These are phyloP conservation scores for Drosophila biarmipes DNA, from an alignment of 1,140 invertebrate species.

Conservation along the genomic window DNA sequence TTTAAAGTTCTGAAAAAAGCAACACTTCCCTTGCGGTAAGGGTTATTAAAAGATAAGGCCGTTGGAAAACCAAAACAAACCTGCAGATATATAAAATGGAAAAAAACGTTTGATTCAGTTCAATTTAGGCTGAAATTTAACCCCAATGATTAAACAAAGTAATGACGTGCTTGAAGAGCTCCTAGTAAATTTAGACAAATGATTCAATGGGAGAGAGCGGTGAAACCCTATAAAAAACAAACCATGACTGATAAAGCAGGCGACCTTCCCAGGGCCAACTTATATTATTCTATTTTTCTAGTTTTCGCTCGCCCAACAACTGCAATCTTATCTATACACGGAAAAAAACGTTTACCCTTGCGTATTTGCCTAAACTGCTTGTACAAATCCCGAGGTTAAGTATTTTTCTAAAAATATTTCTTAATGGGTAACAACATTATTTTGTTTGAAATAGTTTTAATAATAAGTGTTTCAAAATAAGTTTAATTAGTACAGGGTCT, in stretches of 20 bases:
- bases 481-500: too few relatives aligned
- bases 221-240: conserved; percentile 20
- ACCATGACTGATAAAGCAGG: conserved; percentile 62
- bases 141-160: not conserved
- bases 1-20: conserved; percentile 6
- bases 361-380: too few relatives aligned
- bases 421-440: too few relatives aligned
- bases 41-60: conserved; percentile 24
- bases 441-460: too few relatives aligned
- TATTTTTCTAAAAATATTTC: too few relatives aligned
- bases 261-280: conserved; percentile 68
- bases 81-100: not conserved
- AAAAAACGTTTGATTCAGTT: conserved; percentile 6
- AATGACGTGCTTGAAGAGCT: conserved; percentile 1
- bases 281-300: conserved; percentile 6
- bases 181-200: conserved; percentile 31
- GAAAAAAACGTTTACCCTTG: not conserved
- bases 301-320: not conserved
- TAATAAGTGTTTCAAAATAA: too few relatives aligned
- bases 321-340: conserved; percentile 30
- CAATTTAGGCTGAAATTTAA: conserved; percentile 6
- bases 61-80: conserved; percentile 26
- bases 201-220: conserved; percentile 38
- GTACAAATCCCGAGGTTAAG: too few relatives aligned
- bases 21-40: conserved; percentile 3